Conservation (phyloP, 30 jellyfish, hydroid and myxozoan species). For the Mastigias papua region DNA sequence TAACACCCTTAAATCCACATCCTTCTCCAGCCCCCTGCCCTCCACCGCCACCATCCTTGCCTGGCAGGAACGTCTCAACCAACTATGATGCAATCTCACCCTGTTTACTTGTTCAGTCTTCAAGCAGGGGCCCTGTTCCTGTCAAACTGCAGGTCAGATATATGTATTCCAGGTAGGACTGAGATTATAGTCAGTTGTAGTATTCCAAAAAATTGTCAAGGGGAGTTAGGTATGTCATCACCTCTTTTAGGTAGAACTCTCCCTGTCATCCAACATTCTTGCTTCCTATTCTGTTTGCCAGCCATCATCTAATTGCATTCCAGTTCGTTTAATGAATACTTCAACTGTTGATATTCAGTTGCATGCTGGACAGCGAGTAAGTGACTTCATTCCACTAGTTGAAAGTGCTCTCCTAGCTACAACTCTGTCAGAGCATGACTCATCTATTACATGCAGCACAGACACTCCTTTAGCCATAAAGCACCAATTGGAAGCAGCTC, state of each 20-base stretch:
- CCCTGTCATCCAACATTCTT: slow-evolving; percentile 13
- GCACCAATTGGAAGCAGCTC: not conserved
- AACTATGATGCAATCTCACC: not conserved
- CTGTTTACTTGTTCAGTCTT: slow-evolving; percentile 34
- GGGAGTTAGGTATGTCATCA: slow-evolving; percentile 40
- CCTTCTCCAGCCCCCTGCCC: not conserved
- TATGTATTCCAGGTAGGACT: slow-evolving; percentile 53
- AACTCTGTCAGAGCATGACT: not conserved
- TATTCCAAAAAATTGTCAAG: slow-evolving; percentile 24
- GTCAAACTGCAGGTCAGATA: not conserved
- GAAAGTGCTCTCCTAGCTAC: not conserved
- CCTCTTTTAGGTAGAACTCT: slow-evolving; percentile 18
- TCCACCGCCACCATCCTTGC: not conserved
- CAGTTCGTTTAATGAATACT: slow-evolving; percentile 49
- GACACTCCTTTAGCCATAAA: slow-evolving; percentile 1
- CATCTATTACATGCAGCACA: not conserved
- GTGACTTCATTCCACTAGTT: not conserved
- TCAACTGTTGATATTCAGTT: slow-evolving; percentile 36
- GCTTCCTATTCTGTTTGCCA: slow-evolving; percentile 57
- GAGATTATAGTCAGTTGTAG: slow-evolving; percentile 14
- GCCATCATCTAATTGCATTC: not conserved
- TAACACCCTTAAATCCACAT: slow-evolving; percentile 11
- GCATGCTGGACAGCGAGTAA: slow-evolving; percentile 32
- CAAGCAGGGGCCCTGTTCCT: slow-evolving; percentile 19
- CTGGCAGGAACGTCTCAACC: not conserved